Conservation (phyloP, 2,113 vertebrate genomes). For the Plecotus auritus region DNA sequence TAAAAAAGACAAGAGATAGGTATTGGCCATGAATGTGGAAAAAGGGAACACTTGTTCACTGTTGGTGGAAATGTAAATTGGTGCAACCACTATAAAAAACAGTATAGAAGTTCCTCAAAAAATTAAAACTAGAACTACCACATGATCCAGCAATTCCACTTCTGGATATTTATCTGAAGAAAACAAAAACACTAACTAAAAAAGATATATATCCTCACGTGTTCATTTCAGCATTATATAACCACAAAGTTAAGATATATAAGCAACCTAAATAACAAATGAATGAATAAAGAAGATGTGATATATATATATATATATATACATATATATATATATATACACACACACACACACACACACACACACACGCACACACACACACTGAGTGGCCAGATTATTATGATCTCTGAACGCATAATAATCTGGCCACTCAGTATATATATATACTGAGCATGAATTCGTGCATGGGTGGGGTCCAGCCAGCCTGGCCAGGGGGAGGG, state of each 20-base stretch:
- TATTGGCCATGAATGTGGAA: background rate
- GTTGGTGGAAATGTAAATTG: background rate
- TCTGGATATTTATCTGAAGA: background rate
- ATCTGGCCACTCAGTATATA: no score
- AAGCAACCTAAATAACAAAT: background rate
- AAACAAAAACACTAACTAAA: background rate
- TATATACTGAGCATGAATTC: no score
- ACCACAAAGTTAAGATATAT: background rate
- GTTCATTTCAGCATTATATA: background rate
- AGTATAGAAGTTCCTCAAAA: background rate
- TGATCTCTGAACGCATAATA: no score
- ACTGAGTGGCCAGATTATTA: no score
- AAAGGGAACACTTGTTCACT: background rate
- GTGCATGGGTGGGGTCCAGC: no score
- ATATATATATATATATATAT: background rate
- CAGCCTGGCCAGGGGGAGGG: no score
- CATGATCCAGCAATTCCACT: background rate
- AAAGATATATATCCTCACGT: background rate
- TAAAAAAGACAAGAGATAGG: background rate
- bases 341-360: no score
- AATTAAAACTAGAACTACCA: background rate
- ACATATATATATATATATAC: background rate
- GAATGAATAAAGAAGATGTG: background rate
- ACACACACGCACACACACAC: no score
- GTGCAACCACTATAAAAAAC: background rate